Evolutionary conservation across 2,888 invertebrate species (phyloP), one percentile per base, ranked within the genome.

Genomic region (Eupithecia abbreviata): DNA sequence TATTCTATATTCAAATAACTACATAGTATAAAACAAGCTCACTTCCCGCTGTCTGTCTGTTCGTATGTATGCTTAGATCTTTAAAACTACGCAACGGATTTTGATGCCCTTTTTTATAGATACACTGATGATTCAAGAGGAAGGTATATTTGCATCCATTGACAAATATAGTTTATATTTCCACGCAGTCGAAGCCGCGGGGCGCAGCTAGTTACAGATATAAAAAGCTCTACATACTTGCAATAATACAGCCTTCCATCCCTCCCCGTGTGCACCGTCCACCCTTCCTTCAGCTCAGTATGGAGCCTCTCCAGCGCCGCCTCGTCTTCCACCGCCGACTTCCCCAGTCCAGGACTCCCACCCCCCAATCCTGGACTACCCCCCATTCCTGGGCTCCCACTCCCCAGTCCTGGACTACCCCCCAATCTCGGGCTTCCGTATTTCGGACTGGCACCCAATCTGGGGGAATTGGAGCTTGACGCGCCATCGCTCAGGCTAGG

Each of bases 181-280:
- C 30, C 30, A 30, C 30, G 30, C 30, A 30, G 30, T 30, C 30
- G 30, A 30, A 30, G 30, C 30, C 30, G 30, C 30, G 30, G 30
- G 30, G 30, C 30, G 30, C 30, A 30, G 30, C 30, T 30, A 30
- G 30, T 30, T 43, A 4, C 3, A 30, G 4, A 62, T 10, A 3
- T 30, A 62, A 10, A 62, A 18, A 66, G 41, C 15, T 30, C 10
- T 47, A 69, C 98, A 97, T 93, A 98, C 98, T 98, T 98, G 97
- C 98, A 98, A 95, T 98, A 98, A 93, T 98, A 98, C 79, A 97
- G 96, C 84, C 98, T 96, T 80, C 98, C 98, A 88, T 97, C 97
- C 85, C 96, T 96, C 88, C 96, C 97, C 79, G 96, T 95, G 90
- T 97, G 97, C n/a, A 96, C 97, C 18, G 97, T 97, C 97, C 97